Evolutionary conservation across 2,113 vertebrate genomes (phyloP), one percentile per base, ranked within the genome.

Genomic region (Neoarius graeffei): DNA sequence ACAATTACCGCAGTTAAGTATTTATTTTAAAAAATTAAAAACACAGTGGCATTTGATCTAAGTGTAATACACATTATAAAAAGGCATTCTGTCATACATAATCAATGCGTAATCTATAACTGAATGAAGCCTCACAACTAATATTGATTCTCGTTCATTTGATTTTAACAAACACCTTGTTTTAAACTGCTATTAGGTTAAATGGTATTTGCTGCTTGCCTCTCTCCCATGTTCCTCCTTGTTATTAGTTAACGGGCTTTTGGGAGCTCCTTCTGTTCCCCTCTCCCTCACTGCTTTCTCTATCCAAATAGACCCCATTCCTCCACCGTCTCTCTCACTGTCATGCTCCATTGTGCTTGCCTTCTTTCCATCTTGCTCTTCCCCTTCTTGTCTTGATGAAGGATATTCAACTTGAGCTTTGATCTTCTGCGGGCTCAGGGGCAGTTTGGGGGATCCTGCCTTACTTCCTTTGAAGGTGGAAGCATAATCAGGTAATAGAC

Each of bases 331-430:
- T 66, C 54, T 91, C 69, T 89, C 88, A 25, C 52, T 20, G 59
- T 80, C 88, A 81, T 59, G 14, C 73, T 89, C 73, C 88, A 50
- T 66, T 88, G 92, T 7, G 93, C 91, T 84, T 64, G 86, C 79
- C 87, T 60, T 27, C 91, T 91, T 90, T 93, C 94, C 87, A 57
- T 85, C 81, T 59, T 85, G 86, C 14, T 80, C 82, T 48, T 90
- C 87, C 15, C 60, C 89, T 13, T 90, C 87, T 56, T 74, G 88
- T 82, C 95, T 94, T 83, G 95, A 92, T 0, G 94, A 93, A 89
- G 94, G 93, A 91, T 87, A 94, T 74, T 94, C 93, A 0, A 94
- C 92, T 60, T 93, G 86, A 6, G 93, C 93, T 88, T 95, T 95
- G 77, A 95, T 93, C 91, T 94, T 93, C 91, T 94, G 93, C 20